A percentile compares a stretch with the other conserved stretches of the same genome.
Conservation (phyloP, 2,888 invertebrate genomes). For the Copidosoma aretas region DNA sequence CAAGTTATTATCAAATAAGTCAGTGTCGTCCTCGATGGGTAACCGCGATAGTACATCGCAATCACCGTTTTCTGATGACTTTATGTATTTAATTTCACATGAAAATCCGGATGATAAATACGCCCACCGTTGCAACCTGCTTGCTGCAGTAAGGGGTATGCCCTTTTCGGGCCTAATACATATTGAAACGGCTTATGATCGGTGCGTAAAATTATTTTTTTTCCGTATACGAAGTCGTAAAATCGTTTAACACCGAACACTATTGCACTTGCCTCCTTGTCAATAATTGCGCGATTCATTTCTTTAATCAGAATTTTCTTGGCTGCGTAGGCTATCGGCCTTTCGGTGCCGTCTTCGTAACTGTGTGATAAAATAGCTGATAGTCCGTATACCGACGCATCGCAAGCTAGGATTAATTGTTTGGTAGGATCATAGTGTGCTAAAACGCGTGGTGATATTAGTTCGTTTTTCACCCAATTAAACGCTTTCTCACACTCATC, state of each 20-base stretch:
- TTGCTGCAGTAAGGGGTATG: constrained; percentile 45
- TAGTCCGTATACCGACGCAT: constrained; percentile 8
- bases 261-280: constrained; percentile 37
- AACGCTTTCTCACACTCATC: constrained; percentile 10
- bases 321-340: constrained; percentile 2
- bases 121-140: constrained; percentile 37
- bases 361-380: constrained; percentile 8
- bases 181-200: constrained; percentile 49
- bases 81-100: constrained; percentile 27
- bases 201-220: constrained; percentile 39
- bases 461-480: constrained; percentile 37
- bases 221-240: constrained; percentile 37
- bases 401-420: constrained; percentile 35
- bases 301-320: constrained; percentile 14
- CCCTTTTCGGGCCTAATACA: constrained; percentile 45
- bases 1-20: constrained; percentile 18
- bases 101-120: constrained; percentile 24
- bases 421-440: constrained; percentile 37
- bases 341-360: constrained; percentile 25
- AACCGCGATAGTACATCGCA: constrained; percentile 16
- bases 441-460: constrained; percentile 32
- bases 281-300: constrained; percentile 34
- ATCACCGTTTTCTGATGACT: constrained; percentile 23
- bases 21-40: constrained; percentile 23
- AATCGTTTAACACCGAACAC: neutral